These are phyloP conservation scores for Antheraea pernyi DNA, from an alignment of 1,140 invertebrate species.

Conservation along the genomic window DNA sequence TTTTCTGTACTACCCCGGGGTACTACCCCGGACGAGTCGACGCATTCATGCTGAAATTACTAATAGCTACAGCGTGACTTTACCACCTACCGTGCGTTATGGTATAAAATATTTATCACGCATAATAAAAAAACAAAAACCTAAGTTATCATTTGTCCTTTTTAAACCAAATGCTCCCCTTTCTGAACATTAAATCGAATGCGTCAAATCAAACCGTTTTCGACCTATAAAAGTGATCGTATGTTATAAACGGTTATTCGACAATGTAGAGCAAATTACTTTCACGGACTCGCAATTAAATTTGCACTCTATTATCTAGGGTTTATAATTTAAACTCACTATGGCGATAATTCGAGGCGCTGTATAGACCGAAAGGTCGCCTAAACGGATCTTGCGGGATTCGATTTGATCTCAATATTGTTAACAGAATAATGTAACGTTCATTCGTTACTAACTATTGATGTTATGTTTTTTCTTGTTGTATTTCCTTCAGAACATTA, in stretches of 20 bases:
- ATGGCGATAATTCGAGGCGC: neutral
- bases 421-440: neutral
- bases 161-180: neutral
- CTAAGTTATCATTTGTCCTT: neutral
- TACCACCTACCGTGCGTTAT: too few relatives aligned
- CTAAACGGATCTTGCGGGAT: constrained; percentile 19
- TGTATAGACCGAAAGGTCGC: constrained; percentile 6
- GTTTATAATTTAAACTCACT: constrained; percentile 20
- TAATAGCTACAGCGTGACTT: too few relatives aligned
- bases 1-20: too few relatives aligned
- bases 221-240: constrained; percentile 30
- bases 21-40: too few relatives aligned
- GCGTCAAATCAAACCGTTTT: constrained; percentile 18
- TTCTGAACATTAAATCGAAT: neutral
- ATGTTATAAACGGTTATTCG: constrained; percentile 21
- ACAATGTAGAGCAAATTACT: constrained; percentile 22
- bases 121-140: too few relatives aligned
- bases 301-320: constrained; percentile 23
- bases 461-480: too few relatives aligned
- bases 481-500: neutral
- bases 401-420: constrained; percentile 13
- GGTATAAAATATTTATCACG: too few relatives aligned
- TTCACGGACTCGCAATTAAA: constrained; percentile 18
- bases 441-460: too few relatives aligned
- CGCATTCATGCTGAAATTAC: too few relatives aligned